Evolutionary conservation across 2,888 invertebrate genomes (phyloP).

Genomic region (Microctonus aethiopoides): DNA sequence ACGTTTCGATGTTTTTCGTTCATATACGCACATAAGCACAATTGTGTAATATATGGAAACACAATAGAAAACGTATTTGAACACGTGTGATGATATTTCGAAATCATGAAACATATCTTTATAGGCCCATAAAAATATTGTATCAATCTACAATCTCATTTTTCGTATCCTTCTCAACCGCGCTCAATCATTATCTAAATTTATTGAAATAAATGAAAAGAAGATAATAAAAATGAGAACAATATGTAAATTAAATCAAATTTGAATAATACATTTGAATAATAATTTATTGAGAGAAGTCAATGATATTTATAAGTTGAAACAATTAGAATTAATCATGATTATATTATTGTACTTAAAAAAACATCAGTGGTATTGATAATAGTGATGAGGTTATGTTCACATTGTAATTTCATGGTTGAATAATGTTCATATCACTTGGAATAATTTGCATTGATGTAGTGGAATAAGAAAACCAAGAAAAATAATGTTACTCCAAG

Average conservation of each 20-base stretch:
- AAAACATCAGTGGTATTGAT: not conserved
- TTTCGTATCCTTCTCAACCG: not conserved
- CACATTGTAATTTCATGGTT: not conserved
- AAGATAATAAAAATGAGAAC: not conserved
- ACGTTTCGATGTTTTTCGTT: not conserved
- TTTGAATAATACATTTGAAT: not conserved
- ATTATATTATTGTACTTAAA: not conserved
- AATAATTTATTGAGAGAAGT: no score
- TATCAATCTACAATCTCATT: not conserved
- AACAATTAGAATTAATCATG: not conserved
- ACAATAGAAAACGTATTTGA: not conserved
- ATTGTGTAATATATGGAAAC: not conserved
- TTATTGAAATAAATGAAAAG: not conserved
- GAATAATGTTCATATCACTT: constrained; percentile 66
- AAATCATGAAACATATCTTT: not conserved
- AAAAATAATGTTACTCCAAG: constrained; percentile 92
- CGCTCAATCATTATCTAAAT: not conserved
- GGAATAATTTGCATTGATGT: constrained; percentile 87
- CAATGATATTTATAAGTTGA: not conserved
- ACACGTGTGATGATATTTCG: not conserved
- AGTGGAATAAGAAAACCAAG: constrained; percentile 95
- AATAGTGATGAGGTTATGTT: constrained; percentile 6
- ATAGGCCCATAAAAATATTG: not conserved
- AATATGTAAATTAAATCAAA: not conserved
- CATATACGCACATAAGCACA: not conserved